Evolutionary conservation across 2,888 invertebrate species (phyloP), one percentile per base, ranked within the genome.

Genomic region (Aplocera efformata): DNA sequence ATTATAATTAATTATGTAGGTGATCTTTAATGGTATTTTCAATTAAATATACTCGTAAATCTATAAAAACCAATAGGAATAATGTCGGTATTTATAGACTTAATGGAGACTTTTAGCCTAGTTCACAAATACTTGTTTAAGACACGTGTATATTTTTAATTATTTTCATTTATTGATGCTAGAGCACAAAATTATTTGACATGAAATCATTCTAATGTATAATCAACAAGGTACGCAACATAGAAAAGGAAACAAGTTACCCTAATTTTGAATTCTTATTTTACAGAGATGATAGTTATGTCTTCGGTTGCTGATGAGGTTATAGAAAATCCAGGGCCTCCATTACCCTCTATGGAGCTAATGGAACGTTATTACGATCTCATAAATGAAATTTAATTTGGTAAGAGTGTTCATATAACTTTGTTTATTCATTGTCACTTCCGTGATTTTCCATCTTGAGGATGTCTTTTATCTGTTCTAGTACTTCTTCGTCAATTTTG

Each of bases 241-340:
- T 17, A 17, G 13, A 10, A 10, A 10, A n/a, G n/a, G 10, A 10
- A 26, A 26, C 10, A 3, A 6, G 26, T 9, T n/a, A 2, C 26
- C 11, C 34, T 34, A 38, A 31, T 17, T 28, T 11, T 23, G 11
- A 29, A 37, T 29, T 42, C 65, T 63, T 58, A 45, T 66, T 71
- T 83, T 82, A 60, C 85, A 84, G 84, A 83, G 56, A 46, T 77
- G 47, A 77, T 85, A 68, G 83, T 75, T 58, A 75, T 80, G 68
- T 76, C 82, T 1, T 80, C 84, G 46, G 77, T 82, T 32, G 74
- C 73, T 48, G 67, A 76, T 42, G 75, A 72, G 32, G 66, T 61
- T 44, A 51, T 67, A 49, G 67, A 71, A 41, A 63, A 63, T 25
- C 79, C 79, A 22, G 69, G 73, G 61, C 83, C 84, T 25, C 82